phyloP scores from a whole-genome alignment of 64 coral and sea anemone genomes.

The Pocillopora damicornis region DNA sequence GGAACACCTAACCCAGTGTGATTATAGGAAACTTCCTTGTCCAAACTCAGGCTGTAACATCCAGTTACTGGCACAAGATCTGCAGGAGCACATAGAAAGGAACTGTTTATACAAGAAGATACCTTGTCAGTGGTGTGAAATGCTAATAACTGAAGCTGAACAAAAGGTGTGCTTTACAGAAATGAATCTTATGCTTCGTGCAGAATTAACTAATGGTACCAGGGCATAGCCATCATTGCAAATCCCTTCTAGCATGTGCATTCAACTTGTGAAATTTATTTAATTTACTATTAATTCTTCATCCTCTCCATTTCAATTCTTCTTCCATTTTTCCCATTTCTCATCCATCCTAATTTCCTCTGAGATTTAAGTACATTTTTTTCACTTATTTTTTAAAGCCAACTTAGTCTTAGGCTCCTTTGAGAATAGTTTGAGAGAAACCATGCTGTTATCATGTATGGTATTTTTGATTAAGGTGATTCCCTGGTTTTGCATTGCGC shows the following conservation, averaged over 20 bases:
- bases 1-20: slow-evolving; percentile 42
- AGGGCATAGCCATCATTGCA: too few species aligned
- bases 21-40: slow-evolving; percentile 42
- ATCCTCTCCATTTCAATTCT: not conserved
- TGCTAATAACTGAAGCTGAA: slow-evolving; percentile 25
- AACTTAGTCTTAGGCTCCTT: too few species aligned
- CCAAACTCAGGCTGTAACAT: slow-evolving; percentile 41
- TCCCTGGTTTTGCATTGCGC: too few species aligned
- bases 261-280: not conserved
- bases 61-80: slow-evolving; percentile 5
- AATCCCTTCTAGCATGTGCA: not conserved
- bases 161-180: slow-evolving; percentile 13
- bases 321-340: not conserved
- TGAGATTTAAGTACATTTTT: too few species aligned
- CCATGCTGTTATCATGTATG: too few species aligned
- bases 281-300: not conserved
- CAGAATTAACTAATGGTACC: not conserved
- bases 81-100: slow-evolving; percentile 20
- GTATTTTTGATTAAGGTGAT: too few species aligned
- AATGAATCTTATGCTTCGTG: not conserved
- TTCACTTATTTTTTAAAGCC: too few species aligned
- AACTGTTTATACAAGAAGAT: slow-evolving; percentile 33
- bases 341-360: too few species aligned
- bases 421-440: too few species aligned
- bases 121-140: slow-evolving; percentile 42